Conservation (phyloP, 1,140 invertebrate genomes). For the Pentalonia nigronervosa region DNA sequence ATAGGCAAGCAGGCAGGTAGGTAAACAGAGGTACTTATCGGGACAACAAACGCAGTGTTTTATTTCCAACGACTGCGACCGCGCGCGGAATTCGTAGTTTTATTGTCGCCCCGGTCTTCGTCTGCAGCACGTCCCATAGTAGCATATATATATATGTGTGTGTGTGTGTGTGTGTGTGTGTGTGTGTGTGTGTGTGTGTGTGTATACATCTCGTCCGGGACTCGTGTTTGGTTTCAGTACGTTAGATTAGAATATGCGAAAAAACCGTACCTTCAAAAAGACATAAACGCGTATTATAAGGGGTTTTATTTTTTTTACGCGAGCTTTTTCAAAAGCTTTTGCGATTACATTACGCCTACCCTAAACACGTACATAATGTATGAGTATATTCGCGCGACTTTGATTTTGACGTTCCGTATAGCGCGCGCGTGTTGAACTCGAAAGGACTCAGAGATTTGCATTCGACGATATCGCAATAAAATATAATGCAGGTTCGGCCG, state of each 20-base stretch:
- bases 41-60: neutral
- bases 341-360: neutral
- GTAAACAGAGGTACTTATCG: neutral
- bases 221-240: neutral
- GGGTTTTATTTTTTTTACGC: neutral
- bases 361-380: neutral
- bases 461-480: neutral
- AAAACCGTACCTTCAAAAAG: neutral
- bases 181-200: no score
- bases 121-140: neutral
- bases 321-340: neutral
- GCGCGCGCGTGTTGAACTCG: neutral
- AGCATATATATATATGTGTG: no score
- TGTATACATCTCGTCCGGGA: neutral
- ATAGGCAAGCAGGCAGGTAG: no score
- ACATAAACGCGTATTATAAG: neutral
- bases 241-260: neutral
- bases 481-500: neutral
- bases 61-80: neutral
- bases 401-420: slow-evolving; percentile 8
- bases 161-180: no score
- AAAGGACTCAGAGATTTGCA: neutral
- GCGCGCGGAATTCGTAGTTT: neutral
- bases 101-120: neutral
- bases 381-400: neutral